phyloP scores from a whole-genome alignment of 2,888 invertebrate species.

The Cancer borealis region DNA sequence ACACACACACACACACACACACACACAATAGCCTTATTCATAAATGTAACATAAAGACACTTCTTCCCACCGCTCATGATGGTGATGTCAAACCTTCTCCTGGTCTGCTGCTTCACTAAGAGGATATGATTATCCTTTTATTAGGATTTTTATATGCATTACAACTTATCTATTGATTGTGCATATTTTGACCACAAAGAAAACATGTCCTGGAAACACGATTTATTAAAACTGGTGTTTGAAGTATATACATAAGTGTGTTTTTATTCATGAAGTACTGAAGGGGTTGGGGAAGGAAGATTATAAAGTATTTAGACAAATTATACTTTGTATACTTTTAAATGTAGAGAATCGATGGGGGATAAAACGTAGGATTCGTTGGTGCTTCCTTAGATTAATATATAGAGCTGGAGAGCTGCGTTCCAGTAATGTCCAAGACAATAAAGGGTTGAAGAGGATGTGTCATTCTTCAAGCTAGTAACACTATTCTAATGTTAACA shows the following conservation, averaged over 20 bases:
- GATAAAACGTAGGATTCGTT: background rate
- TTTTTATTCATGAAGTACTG: background rate
- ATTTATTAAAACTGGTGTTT: background rate
- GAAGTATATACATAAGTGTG: background rate
- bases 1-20: conserved; percentile 50
- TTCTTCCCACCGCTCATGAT: background rate
- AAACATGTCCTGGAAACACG: background rate
- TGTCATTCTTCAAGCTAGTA: background rate
- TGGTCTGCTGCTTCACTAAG: background rate
- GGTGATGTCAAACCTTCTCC: background rate
- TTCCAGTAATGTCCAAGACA: background rate
- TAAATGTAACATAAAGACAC: background rate
- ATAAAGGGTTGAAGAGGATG: background rate
- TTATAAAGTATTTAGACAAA: background rate
- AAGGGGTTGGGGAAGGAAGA: background rate
- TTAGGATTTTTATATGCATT: background rate
- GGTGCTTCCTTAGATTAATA: background rate
- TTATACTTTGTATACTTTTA: background rate
- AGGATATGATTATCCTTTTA: background rate
- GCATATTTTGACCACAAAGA: background rate
- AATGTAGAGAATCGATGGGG: background rate
- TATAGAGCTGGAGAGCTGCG: background rate
- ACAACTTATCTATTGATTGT: background rate
- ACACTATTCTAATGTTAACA: background rate
- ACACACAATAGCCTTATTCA: background rate